A percentile compares a stretch with the other conserved stretches of the same genome.
phyloP scores from a whole-genome alignment of 2,888 invertebrate species.

The Troilus luridus region DNA sequence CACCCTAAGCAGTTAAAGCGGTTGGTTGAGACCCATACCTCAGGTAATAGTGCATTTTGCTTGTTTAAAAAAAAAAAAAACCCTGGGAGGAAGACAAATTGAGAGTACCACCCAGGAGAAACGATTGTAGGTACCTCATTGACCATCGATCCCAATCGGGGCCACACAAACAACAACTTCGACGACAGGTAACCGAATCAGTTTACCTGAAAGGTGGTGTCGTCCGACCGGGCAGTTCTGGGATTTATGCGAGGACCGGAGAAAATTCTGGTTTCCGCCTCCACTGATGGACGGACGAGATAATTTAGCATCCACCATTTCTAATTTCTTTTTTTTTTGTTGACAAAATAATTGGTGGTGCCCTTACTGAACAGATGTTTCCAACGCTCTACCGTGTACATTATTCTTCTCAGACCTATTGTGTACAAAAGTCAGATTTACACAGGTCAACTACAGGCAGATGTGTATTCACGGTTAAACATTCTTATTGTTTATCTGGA shows the following conservation, averaged over 20 bases:
- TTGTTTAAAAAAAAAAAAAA: slow-evolving; percentile 18
- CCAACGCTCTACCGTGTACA: background rate
- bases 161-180: background rate
- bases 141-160: background rate
- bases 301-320: slow-evolving; percentile 27
- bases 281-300: slow-evolving; percentile 25
- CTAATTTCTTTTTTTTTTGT: slow-evolving; percentile 22
- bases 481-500: background rate
- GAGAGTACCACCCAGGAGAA: slow-evolving; percentile 35
- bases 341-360: slow-evolving; percentile 31
- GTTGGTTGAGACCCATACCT: slow-evolving; percentile 3
- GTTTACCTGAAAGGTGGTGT: slow-evolving; percentile 9
- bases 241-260: slow-evolving; percentile 14
- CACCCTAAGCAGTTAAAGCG: background rate
- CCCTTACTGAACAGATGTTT: background rate
- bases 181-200: background rate
- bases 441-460: background rate
- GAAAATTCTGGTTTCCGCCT: slow-evolving; percentile 35
- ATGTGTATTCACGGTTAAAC: slow-evolving; percentile 8
- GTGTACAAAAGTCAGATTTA: background rate
- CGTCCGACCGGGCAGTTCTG: background rate
- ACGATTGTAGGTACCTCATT: background rate
- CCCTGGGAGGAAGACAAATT: slow-evolving; percentile 3
- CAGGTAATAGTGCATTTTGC: slow-evolving; percentile 24
- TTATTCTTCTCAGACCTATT: background rate